Evolutionary conservation across 2,888 invertebrate genomes (phyloP), one percentile per base, ranked within the genome.

Genomic region (Drosophila longiperda): DNA sequence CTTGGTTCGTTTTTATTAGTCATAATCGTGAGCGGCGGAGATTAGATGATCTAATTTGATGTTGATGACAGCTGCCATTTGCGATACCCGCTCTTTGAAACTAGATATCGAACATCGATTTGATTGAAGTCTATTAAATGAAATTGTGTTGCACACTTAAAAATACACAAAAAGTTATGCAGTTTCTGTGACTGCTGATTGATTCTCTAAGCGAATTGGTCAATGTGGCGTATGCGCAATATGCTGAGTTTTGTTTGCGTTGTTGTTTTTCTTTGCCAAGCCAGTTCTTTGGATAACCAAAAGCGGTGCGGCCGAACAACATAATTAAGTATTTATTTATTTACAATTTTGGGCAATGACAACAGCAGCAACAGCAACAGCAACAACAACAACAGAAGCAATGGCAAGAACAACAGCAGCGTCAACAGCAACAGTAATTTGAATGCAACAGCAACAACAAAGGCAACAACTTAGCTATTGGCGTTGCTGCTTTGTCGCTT

Each of bases 281-380:
- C 85, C 87, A 66, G 89, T 83, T 89, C 82, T 89, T 86, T 75
- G 71, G 54, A 75, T 64, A 69, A 52, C 86, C 90, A 81, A 83
- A 87, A 74, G 73, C 75, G 83, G 90, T 69, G 78, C 79, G 75
- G 73, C 77, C 84, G 74, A 90, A 83, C 90, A 86, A 86, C 90
- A 87, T 87, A 87, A 87, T 87, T 90, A 87, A 87, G 87, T 87
- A 90, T 90, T 87, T 87, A 89, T 90, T 87, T 87, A 90, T 87
- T 87, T 87, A 87, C 87, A 82, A 88, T 90, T 87, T 87, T 87
- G 89, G 90, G 90, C 89, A 87, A 90, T 68, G 73, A 70, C 89
- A 86, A 72, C 87, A 68, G 33, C 70, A 75, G 38, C 78, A 66
- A 36, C 66, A 75, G 2, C 54, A 61, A 8, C 54, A 52, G 26